A percentile compares a stretch with the other conserved stretches of the same genome.
Conservation (phyloP, 2,888 invertebrate genomes). For the Trissonchulus sp. region DNA sequence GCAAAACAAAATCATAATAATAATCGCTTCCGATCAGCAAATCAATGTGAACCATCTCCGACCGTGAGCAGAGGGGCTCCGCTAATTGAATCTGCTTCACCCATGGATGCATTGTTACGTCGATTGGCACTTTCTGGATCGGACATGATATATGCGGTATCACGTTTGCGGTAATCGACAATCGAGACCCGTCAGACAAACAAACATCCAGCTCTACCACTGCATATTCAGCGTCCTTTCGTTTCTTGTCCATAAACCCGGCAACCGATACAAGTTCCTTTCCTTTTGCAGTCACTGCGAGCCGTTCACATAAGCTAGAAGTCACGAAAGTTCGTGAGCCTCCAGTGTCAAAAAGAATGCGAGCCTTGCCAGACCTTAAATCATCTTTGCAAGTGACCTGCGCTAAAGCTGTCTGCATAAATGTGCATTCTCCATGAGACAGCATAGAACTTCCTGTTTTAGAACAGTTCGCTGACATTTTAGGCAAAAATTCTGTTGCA, state of each 20-base stretch:
- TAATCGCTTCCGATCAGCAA: conserved; percentile 6
- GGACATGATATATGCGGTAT: neutral
- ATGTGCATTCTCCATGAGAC: neutral
- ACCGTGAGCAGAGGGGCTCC: neutral
- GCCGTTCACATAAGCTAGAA: neutral
- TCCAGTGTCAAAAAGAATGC: neutral
- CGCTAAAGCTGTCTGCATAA: neutral
- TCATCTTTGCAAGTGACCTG: too few species aligned
- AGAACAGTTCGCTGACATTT: too few species aligned
- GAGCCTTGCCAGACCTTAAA: too few species aligned
- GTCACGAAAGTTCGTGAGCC: conserved; percentile 5
- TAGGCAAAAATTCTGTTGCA: too few species aligned
- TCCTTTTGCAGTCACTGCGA: neutral
- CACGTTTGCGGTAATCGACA: neutral
- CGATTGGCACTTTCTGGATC: neutral
- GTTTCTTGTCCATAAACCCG: conserved; percentile 3
- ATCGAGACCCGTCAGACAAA: neutral
- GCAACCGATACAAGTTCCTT: conserved; percentile 3
- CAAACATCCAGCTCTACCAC: neutral
- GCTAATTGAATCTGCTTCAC: neutral
- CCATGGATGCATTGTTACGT: neutral
- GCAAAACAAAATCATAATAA: conserved; percentile 17
- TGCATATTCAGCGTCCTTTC: too few species aligned
- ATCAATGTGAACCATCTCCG: conserved; percentile 14
- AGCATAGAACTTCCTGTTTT: too few species aligned